Base-by-base conservation (phyloP, 2,113 vertebrate genomes). In the Pollimyrus isidori region DNA sequence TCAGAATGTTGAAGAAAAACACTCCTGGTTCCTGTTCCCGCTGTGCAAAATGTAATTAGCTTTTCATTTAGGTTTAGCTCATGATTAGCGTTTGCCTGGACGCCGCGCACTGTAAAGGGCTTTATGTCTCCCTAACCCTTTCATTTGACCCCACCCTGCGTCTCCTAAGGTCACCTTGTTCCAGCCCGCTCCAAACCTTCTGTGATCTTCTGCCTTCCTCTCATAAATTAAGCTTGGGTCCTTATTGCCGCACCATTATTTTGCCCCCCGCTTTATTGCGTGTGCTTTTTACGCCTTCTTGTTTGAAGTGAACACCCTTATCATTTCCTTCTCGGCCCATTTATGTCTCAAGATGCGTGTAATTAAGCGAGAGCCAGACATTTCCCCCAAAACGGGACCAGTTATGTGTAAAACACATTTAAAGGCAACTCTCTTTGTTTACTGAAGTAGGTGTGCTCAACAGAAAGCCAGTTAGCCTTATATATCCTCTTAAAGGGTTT, bases 241-340 rank as follows among this genome's bases (percentile, higher is more conserved):
- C 93, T 92, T 93, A 93, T 76, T 90, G 91, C 89, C 90, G 53
- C 53, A 35, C 87, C 91, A 52, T 91, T 89, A 92, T 92, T 93
- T 92, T 91, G 91, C 92, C 87, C 87, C 85, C 91, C 92, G 91
- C 91, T 94, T 94, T 93, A 93, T 91, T 92, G 91, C 94, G 92
- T 91, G 69, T 91, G 90, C 92, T 93, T 94, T 80, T 93, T 92
- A 94, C 90, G 88, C 93, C 92, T 92, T 87, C 89, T 91, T 80
- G 90, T 95, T 95, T 93, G 94, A 95, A 94, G 94, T 94, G 91
- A 91, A 86, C 88, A 46, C 58, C 52, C 89, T 91, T 93, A 92
- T 94, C 92, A 92, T 94, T 94, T 94, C 94, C 93, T 95, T 93
- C 89, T 93, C 89, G 42, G 90, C 91, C 85, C 91, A 15, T 91